Conservation (phyloP, 2,113 vertebrate species). For the Corythornis vintsioides region DNA sequence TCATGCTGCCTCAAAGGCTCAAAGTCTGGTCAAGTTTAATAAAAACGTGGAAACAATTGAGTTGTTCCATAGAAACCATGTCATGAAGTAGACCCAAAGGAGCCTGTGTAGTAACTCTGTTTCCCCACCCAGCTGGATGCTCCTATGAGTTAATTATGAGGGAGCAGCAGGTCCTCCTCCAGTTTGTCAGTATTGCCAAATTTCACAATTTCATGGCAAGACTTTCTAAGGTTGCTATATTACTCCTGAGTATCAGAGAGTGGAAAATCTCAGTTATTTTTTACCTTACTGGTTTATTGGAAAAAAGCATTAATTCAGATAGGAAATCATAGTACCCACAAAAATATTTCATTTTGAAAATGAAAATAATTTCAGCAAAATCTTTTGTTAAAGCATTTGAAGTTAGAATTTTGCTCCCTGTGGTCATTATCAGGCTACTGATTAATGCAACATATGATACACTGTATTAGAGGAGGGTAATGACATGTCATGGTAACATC, state of each 20-base stretch:
- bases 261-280: not conserved
- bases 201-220: conserved; percentile 43
- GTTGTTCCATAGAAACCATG: not conserved
- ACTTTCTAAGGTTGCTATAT: not conserved
- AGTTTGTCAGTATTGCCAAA: not conserved
- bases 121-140: not conserved
- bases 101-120: not conserved
- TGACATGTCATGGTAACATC: not conserved
- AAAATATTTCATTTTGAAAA: not conserved
- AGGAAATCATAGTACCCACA: not conserved
- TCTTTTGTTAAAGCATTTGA: not conserved
- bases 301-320: not conserved
- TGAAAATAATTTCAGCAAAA: not conserved
- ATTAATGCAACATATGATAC: not conserved
- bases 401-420: not conserved
- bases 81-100: conserved; percentile 19
- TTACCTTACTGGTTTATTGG: not conserved
- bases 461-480: not conserved
- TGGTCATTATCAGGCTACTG: not conserved
- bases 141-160: conserved; percentile 34
- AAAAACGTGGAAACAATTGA: not conserved
- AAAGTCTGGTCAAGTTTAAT: not conserved
- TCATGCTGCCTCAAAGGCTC: not conserved
- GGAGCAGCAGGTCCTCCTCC: not conserved
- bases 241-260: not conserved